Base-by-base conservation (phyloP, 2,888 invertebrate genomes). In the Nebria brevicollis region DNA sequence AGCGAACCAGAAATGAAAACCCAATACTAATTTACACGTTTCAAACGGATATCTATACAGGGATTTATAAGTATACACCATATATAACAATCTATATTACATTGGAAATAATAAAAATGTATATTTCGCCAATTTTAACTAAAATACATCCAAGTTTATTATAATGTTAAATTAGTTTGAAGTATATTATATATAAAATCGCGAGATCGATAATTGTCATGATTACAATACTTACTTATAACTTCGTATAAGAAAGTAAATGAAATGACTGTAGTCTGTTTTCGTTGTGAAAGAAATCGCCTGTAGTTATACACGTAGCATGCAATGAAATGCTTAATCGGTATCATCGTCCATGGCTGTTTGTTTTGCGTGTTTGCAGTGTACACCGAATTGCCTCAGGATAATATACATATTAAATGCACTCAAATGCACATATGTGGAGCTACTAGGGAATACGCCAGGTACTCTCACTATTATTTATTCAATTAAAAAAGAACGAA, bases 381-480 rank as follows among this genome's bases (percentile, higher is more conserved):
- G 54, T 54, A 54, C 70, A 70, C 70, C 11, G 25, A 34, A 70
- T 26, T 70, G 20, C 70, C 15, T 8, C 70, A 34, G 70, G 75
- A 34, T n/a, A 72, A 72, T 74, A 79, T 79, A 68, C 79, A 79
- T 79, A 79, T 79, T 79, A 75, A 79, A 70, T 70, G 25, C 34
- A 20, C 20, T 1, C 25, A 34, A 11, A 25, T 70, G 26, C 13
- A 11, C 13, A n/a, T n/a, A 13, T 66, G 66, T 66, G n/a, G n/a
- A 66, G 70, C 70, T 15, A 26, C 26, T 2, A 70, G 70, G 11
- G 1, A 11, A 26, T 70, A 26, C 15, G 15, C 10, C 15, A 10
- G 2, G 15, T 7, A 68, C 20, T 2, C 68, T 2, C 7, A 4
- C 15, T 26, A 26, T 70, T 70, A 68, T 68, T 68, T 25, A 25